Conservation (phyloP, 2,888 invertebrate species). For the Ypsolopha sequella region DNA sequence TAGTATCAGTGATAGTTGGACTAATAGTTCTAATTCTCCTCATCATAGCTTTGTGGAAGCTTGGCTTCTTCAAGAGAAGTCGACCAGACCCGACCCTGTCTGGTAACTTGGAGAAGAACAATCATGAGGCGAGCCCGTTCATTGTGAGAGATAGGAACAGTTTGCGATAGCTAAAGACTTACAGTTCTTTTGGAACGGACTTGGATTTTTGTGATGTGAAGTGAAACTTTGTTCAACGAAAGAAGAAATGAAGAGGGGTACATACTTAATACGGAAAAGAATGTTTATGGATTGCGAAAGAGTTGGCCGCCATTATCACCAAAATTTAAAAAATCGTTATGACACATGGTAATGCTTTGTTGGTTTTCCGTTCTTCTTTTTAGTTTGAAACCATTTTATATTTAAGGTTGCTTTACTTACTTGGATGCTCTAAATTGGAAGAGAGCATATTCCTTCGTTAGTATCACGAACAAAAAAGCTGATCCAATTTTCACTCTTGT, state of each 20-base stretch:
- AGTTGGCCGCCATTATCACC: no score
- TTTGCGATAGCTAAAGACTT: conserved; percentile 51
- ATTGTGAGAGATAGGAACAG: conserved; percentile 55
- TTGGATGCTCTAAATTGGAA: no score
- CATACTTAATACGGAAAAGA: neutral
- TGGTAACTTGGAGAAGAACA: conserved; percentile 82
- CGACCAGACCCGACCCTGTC: conserved; percentile 87
- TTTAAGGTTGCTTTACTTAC: no score
- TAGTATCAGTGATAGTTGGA: conserved; percentile 86
- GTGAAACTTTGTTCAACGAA: neutral
- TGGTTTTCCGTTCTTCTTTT: no score
- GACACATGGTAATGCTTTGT: no score
- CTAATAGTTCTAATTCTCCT: conserved; percentile 85
- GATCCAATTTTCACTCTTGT: no score
- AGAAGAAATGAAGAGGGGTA: neutral
- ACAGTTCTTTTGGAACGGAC: conserved; percentile 19
- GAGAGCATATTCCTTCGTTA: no score
- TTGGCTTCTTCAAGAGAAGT: conserved; percentile 91
- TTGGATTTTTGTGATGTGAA: conserved; percentile 14
- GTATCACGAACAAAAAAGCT: no score
- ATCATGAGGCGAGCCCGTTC: conserved; percentile 77
- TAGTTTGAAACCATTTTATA: no score
- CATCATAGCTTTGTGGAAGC: conserved; percentile 86
- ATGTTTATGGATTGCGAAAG: no score
- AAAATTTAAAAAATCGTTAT: no score